Percentiles rank a stretch among this genome's conserved stretches.
Conservation (phyloP, 2,797 vertebrate species). For the Orientallactaga sibirica region DNA sequence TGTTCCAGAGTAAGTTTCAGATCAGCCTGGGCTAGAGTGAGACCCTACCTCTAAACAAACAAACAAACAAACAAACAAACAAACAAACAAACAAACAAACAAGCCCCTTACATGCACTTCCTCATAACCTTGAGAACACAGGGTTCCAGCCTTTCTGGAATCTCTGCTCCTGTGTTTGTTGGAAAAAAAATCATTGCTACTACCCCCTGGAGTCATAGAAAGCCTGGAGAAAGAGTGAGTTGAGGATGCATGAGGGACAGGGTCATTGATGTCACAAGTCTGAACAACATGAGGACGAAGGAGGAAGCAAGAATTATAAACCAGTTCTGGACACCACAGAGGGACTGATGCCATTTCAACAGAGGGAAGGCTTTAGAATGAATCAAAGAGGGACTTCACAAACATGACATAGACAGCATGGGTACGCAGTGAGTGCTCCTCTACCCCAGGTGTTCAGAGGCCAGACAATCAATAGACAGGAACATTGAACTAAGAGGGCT, state of each 20-base stretch:
- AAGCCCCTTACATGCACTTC: not conserved
- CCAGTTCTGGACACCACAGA: not conserved
- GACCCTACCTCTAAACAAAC: too few species aligned
- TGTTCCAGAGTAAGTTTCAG: not conserved
- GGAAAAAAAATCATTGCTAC: not conserved
- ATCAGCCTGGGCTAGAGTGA: too few species aligned
- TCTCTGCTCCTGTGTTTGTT: not conserved
- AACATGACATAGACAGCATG: not conserved
- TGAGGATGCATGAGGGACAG: not conserved
- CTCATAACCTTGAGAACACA: not conserved
- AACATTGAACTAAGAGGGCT: not conserved
- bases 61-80: not conserved
- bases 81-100: not conserved
- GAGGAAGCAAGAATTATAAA: not conserved
- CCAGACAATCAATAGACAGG: not conserved
- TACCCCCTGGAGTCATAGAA: not conserved
- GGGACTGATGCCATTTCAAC: not conserved
- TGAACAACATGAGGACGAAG: not conserved
- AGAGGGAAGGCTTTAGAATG: not conserved
- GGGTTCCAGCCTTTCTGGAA: not conserved
- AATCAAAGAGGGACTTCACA: not conserved
- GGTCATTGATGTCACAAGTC: constrained; percentile 47
- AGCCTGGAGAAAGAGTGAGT: not conserved
- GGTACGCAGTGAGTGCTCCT: not conserved
- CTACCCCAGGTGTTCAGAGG: constrained; percentile 15